Evolutionary conservation across 2,113 vertebrate genomes (phyloP).

Genomic region (Labeo catla): DNA sequence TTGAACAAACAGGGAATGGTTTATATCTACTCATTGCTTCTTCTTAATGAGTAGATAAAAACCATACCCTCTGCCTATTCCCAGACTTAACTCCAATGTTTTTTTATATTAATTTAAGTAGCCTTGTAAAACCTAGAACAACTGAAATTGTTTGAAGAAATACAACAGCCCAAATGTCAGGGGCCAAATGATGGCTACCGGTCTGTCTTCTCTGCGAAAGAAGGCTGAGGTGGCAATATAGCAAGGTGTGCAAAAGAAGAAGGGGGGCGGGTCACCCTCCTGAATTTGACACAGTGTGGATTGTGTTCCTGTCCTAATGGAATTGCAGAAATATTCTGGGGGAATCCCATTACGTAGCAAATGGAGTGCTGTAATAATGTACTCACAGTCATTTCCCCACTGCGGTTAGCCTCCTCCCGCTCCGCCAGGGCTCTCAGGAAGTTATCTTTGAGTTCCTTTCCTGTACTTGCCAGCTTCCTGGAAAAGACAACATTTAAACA

Average conservation of each 20-base stretch:
- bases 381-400: conserved; percentile 85
- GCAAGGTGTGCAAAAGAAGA: conserved; percentile 35
- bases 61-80: not conserved
- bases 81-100: not conserved
- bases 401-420: conserved; percentile 82
- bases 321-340: conserved; percentile 72
- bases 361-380: conserved; percentile 73
- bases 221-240: conserved; percentile 35
- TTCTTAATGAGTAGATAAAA: not conserved
- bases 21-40: not conserved
- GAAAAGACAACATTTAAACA: conserved; percentile 72
- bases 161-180: not conserved
- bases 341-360: conserved; percentile 78
- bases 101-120: not conserved
- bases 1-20: not conserved
- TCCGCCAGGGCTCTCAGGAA: conserved; percentile 80
- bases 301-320: conserved; percentile 73
- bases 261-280: conserved; percentile 47
- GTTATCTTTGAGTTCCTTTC: conserved; percentile 81
- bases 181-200: not conserved
- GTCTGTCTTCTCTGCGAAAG: not conserved
- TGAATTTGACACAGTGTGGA: conserved; percentile 70
- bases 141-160: not conserved
- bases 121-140: not conserved
- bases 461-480: conserved; percentile 79